phyloP scores from a whole-genome alignment of 2,888 invertebrate species.

The Drosophila greeni region DNA sequence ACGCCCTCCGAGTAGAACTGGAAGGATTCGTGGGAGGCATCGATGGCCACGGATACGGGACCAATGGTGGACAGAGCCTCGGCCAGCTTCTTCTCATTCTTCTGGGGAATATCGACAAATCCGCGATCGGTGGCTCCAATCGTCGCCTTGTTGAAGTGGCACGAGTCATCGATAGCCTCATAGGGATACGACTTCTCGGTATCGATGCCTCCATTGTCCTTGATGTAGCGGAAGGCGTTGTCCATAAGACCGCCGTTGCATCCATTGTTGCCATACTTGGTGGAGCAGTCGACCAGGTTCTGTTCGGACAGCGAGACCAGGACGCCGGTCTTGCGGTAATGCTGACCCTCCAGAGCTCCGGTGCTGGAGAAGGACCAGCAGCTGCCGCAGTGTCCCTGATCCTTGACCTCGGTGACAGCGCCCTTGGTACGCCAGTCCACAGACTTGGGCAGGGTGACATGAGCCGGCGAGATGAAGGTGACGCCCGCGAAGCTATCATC shows the following conservation, averaged over 20 bases:
- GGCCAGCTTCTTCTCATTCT: slow-evolving; percentile 85
- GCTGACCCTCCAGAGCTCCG: slow-evolving; percentile 93
- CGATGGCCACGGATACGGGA: slow-evolving; percentile 92
- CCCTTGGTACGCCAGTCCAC: slow-evolving; percentile 93
- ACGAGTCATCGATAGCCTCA: slow-evolving; percentile 86
- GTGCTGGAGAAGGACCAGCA: slow-evolving; percentile 97
- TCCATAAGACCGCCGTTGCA: slow-evolving; percentile 90
- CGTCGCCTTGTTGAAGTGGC: slow-evolving; percentile 83
- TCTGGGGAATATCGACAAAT: slow-evolving; percentile 86
- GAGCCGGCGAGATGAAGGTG: slow-evolving; percentile 78
- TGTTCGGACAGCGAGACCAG: slow-evolving; percentile 94
- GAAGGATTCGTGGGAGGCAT: slow-evolving; percentile 91
- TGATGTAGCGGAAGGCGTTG: slow-evolving; percentile 90
- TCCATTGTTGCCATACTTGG: slow-evolving; percentile 90
- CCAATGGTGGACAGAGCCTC: slow-evolving; percentile 90
- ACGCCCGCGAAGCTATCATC: slow-evolving; percentile 59
- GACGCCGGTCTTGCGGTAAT: slow-evolving; percentile 87
- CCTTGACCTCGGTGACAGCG: slow-evolving; percentile 92
- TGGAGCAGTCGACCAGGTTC: slow-evolving; percentile 93
- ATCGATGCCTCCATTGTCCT: slow-evolving; percentile 91
- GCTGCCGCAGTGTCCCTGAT: slow-evolving; percentile 93
- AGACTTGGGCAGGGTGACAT: slow-evolving; percentile 84
- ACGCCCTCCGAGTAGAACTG: slow-evolving; percentile 90
- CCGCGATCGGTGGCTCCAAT: slow-evolving; percentile 90
- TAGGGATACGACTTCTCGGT: slow-evolving; percentile 94